Evolutionary conservation across 2,113 vertebrate genomes (phyloP).

Genomic region (Zapus hudsonius): DNA sequence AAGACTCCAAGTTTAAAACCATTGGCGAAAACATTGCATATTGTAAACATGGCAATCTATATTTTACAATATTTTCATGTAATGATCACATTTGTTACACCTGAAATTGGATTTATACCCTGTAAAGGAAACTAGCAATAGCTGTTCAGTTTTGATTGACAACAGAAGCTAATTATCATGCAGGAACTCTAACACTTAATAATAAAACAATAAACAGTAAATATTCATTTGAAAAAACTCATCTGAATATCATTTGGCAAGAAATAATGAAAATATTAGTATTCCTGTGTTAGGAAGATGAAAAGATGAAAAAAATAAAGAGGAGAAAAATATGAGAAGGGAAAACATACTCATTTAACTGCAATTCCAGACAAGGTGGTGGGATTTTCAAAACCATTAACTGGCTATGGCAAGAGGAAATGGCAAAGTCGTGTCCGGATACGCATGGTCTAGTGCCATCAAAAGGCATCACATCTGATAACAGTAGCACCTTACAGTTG

Average conservation of each 20-base stretch:
- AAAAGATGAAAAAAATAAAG: neutral
- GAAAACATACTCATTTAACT: neutral
- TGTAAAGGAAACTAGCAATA: too few relatives aligned
- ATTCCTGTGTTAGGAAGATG: neutral
- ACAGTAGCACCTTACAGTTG: neutral
- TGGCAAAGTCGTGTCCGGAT: neutral
- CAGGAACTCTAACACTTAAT: neutral
- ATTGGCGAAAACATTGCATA: too few relatives aligned
- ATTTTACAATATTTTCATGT: too few relatives aligned
- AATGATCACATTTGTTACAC: too few relatives aligned
- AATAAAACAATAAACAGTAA: neutral
- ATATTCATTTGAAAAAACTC: neutral
- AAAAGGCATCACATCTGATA: neutral
- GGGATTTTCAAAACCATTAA: neutral
- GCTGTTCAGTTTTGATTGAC: too few relatives aligned
- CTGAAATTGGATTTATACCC: too few relatives aligned
- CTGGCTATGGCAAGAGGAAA: neutral
- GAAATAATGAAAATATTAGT: neutral
- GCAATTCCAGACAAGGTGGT: neutral
- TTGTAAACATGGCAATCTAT: too few relatives aligned
- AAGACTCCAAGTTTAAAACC: too few relatives aligned
- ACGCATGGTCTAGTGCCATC: neutral
- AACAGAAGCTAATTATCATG: too few relatives aligned
- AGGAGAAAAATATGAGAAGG: neutral
- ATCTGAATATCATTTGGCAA: neutral